Conservation (phyloP, 53 echinoderm and acorn worm species). For the Apostichopus leukothele region DNA sequence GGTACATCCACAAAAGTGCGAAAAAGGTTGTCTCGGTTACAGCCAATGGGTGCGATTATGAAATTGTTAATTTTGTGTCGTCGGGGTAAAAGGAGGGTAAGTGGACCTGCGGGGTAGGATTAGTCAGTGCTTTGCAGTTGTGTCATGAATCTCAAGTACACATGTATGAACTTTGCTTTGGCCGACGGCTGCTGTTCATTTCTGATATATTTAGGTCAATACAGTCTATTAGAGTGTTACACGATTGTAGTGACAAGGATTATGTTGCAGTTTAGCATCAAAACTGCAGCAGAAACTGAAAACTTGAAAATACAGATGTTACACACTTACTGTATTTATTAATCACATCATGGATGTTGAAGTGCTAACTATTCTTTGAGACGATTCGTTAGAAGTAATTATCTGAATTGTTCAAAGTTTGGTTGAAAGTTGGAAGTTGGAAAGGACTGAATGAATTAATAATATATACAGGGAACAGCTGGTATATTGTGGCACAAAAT, state of each 20-base stretch:
- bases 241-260: not conserved
- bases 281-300: not conserved
- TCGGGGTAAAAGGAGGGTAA: slow-evolving; percentile 25
- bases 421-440: no score
- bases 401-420: no score
- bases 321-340: no score
- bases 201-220: slow-evolving; percentile 14
- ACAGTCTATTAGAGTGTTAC: not conserved
- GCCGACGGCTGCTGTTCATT: not conserved
- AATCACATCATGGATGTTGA: no score
- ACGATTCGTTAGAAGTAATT: no score
- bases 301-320: not conserved
- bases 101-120: slow-evolving; percentile 27
- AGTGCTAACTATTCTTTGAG: no score
- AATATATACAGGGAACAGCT: no score
- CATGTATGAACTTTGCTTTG: not conserved
- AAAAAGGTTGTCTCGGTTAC: slow-evolving; percentile 12
- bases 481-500: no score
- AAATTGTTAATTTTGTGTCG: slow-evolving; percentile 41
- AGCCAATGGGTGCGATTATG: not conserved
- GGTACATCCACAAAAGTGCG: not conserved
- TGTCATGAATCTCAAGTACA: slow-evolving; percentile 21
- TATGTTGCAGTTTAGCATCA: not conserved
- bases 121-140: slow-evolving; percentile 18
- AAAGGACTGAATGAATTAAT: no score